These are phyloP conservation scores for Achlya flavicornis DNA, from an alignment of 2,888 invertebrate genomes.

Conservation along the genomic window DNA sequence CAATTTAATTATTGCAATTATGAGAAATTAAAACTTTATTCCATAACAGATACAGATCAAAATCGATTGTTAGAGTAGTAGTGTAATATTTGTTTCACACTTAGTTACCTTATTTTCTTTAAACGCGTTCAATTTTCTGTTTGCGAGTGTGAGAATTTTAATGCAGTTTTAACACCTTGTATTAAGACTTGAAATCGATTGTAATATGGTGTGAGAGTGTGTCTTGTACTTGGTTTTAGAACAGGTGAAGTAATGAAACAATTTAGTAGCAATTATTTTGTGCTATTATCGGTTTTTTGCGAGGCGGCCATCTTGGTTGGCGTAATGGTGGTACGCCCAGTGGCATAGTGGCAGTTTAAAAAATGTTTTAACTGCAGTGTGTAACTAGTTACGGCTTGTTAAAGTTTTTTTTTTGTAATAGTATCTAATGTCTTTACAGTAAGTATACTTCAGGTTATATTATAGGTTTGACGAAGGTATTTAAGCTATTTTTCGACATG, in stretches of 20 bases:
- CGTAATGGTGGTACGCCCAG: conserved; percentile 55
- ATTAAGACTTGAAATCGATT: conserved; percentile 1
- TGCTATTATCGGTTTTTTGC: conserved; percentile 57
- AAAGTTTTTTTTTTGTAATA: neutral
- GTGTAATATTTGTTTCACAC: conserved; percentile 12
- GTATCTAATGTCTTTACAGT: neutral
- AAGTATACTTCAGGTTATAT: no score
- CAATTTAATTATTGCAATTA: conserved; percentile 36
- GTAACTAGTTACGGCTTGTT: neutral
- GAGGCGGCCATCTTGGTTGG: conserved; percentile 62
- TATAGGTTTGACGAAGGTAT: no score
- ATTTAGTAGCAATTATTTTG: conserved; percentile 68
- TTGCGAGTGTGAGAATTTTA: neutral
- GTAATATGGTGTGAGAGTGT: neutral
- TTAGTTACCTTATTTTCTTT: conserved; percentile 9
- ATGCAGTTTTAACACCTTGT: neutral
- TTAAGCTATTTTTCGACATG: no score
- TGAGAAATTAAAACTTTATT: conserved; percentile 10
- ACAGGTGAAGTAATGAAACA: conserved; percentile 72
- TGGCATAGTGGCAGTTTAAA: conserved; percentile 21
- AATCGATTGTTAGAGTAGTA: neutral
- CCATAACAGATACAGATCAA: conserved; percentile 8
- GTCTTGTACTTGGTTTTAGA: conserved; percentile 24
- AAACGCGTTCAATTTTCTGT: neutral
- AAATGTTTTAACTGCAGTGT: neutral